phyloP scores from a whole-genome alignment of 2,113 vertebrate species.

The Siniperca knerii region DNA sequence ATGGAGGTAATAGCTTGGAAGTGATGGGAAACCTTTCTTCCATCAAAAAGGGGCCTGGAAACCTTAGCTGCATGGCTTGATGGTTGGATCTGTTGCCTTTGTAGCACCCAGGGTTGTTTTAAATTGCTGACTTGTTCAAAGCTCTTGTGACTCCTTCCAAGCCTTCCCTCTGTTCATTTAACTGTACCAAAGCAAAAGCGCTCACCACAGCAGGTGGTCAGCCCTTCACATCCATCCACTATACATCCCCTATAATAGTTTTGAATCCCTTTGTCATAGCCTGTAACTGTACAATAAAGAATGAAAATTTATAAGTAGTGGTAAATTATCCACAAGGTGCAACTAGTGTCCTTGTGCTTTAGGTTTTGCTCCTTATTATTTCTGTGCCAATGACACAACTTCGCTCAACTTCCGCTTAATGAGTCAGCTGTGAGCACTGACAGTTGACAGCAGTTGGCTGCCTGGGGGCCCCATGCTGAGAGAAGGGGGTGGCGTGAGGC shows the following conservation, averaged over 20 bases:
- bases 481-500: constrained; percentile 45
- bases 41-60: constrained; percentile 72
- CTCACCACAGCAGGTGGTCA: constrained; percentile 23
- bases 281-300: constrained; percentile 9
- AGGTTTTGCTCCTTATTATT: constrained; percentile 71
- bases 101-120: constrained; percentile 38
- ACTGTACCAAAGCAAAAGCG: not conserved
- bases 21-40: constrained; percentile 79
- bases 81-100: constrained; percentile 61
- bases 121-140: constrained; percentile 46
- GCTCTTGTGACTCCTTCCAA: constrained; percentile 29
- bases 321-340: constrained; percentile 43
- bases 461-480: constrained; percentile 57
- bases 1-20: constrained; percentile 85
- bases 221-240: constrained; percentile 10
- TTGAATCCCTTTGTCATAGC: constrained; percentile 25
- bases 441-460: constrained; percentile 70
- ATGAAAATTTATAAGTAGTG: constrained; percentile 27
- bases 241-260: not conserved
- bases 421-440: constrained; percentile 71
- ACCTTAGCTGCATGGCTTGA: constrained; percentile 69
- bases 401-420: constrained; percentile 73
- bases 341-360: constrained; percentile 45
- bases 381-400: constrained; percentile 64
- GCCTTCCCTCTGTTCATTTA: constrained; percentile 28